Percentiles rank a stretch among this genome's conserved stretches.
phyloP scores from a whole-genome alignment of 2,113 vertebrate genomes.

The Choloepus hoffmanni region DNA sequence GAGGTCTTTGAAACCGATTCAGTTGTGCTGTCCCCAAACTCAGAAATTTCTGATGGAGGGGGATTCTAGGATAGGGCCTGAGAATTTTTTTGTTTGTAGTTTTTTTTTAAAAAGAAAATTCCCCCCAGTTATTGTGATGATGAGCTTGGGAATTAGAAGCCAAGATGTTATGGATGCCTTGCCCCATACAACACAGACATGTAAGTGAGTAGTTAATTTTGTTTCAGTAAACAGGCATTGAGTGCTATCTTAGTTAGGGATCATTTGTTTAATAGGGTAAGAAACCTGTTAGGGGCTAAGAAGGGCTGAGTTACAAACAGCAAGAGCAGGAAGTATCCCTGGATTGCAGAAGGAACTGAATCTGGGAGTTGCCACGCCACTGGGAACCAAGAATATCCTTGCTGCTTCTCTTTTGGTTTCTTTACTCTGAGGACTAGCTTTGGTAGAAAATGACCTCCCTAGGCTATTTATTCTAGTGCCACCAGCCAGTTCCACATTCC shows the following conservation, averaged over 20 bases:
- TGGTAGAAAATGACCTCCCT: not conserved
- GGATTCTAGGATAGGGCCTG: not conserved
- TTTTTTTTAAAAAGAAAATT: not conserved
- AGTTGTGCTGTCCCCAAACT: not conserved
- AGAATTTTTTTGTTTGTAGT: constrained; percentile 27
- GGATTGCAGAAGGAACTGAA: constrained; percentile 14
- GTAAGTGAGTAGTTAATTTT: constrained; percentile 1
- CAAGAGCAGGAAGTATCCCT: not conserved
- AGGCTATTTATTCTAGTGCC: not conserved
- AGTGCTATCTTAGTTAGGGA: not conserved
- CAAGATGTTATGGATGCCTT: not conserved
- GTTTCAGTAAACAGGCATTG: not conserved
- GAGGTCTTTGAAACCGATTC: not conserved
- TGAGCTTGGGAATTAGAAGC: constrained; percentile 20
- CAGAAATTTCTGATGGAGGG: not conserved
- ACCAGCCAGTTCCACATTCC: not conserved
- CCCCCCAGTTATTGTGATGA: not conserved
- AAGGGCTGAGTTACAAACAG: not conserved
- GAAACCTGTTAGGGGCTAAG: not conserved
- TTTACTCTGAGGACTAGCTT: not conserved
- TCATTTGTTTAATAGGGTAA: constrained; percentile 8
- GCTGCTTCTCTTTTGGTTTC: not conserved
- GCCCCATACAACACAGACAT: not conserved
- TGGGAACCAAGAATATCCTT: not conserved
- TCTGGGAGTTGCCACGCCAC: not conserved